Base-by-base conservation (phyloP, 2,113 vertebrate species). In the Oreotragus oreotragus region DNA sequence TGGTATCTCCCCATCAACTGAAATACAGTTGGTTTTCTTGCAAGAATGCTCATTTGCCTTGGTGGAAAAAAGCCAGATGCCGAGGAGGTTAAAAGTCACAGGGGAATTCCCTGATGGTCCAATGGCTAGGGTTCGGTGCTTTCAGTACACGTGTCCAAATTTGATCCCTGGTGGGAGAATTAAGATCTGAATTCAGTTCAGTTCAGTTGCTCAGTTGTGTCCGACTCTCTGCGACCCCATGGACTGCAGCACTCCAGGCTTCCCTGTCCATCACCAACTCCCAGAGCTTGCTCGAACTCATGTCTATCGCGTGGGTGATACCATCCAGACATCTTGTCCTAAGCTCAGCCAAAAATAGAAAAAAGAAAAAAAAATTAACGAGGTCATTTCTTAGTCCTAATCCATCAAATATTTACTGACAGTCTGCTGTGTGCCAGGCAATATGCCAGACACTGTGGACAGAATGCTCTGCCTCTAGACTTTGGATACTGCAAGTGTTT, bases 1-100 rank as follows among this genome's bases (percentile, higher is more conserved):
- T 12, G 51, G 51, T 49, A 21, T 95, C 85, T 62, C 93, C 15
- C 47, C 25, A 84, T 23, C 90, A 90, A 57, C 49, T 55, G 90
- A 62, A 96, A 94, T 30, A 73, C 9, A 87, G 58, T 70, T 70
- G 70, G 49, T 88, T 96, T 90, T 77, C 70, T 91, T 84, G 64
- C 15, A 51, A 85, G 66, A 92, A 93, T 10, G 39, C 19, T 88
- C 57, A 49, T 91, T 92, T 91, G 80, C 70, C 88, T 90, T 89
- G 55, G 36, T 95, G 77, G 85, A 39, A 15, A 90, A 76, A 81
- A 90, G 53, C 28, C 90, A 96, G 90, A 80, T 85, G 45, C 33
- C 0, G 0, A 70, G 64, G 64, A 96, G 70, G 33, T 62, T 88
- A 84, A 84, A 43, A 66, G 88, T 92, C 60, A 91, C 33, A 3